These are phyloP conservation scores for Stenurella melanura DNA, from an alignment of 2,888 invertebrate species.

Conservation along the genomic window DNA sequence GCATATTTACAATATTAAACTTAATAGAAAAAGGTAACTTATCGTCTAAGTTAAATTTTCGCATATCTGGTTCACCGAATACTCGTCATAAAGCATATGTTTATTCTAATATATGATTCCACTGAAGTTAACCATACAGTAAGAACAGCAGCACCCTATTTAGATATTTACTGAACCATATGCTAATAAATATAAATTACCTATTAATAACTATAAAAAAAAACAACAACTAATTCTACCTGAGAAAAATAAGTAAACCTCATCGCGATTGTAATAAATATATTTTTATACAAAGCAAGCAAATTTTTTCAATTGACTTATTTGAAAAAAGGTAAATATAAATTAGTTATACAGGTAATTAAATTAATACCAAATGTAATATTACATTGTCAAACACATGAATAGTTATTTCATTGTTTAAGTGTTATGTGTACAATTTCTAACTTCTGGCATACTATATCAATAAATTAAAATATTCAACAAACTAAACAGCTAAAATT, in stretches of 20 bases:
- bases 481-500: constrained; percentile 7
- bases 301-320: constrained; percentile 26
- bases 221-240: constrained; percentile 28
- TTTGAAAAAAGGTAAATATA: constrained; percentile 2
- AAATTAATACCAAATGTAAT: constrained; percentile 12
- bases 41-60: background rate
- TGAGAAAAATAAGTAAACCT: constrained; percentile 39
- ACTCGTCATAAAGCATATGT: too few relatives aligned
- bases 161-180: constrained; percentile 4
- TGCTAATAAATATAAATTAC: constrained; percentile 6
- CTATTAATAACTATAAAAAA: background rate
- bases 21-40: background rate
- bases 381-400: constrained; percentile 8
- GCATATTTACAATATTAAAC: background rate
- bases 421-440: background rate
- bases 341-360: constrained; percentile 7
- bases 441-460: background rate
- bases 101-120: background rate
- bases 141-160: background rate
- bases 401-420: background rate
- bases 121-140: background rate
- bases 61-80: background rate
- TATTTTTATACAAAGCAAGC: constrained; percentile 28
- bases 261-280: constrained; percentile 31
- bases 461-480: background rate